Percentiles rank a stretch among this genome's conserved stretches.
Conservation (phyloP, 2,113 vertebrate genomes). For the Ciconia maguari region DNA sequence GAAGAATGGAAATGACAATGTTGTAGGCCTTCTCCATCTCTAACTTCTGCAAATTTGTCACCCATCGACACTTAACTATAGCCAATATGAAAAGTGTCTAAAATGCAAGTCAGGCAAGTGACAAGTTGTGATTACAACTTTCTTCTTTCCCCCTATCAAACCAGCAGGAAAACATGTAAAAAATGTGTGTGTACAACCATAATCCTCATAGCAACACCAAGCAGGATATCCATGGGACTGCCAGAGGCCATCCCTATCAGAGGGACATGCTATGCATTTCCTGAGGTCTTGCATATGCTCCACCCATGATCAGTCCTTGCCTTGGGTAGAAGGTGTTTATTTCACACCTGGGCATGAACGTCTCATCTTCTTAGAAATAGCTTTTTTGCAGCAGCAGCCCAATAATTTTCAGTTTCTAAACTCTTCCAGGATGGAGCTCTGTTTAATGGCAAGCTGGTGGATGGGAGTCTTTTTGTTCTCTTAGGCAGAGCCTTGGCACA, state of each 20-base stretch:
- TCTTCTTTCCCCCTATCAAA: neutral
- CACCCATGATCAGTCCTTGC: neutral
- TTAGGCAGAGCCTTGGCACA: neutral
- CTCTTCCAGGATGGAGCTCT: neutral
- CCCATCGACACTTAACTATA: neutral
- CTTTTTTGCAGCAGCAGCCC: neutral
- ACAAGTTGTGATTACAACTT: neutral
- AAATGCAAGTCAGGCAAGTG: neutral
- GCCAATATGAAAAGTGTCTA: neutral
- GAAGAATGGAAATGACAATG: neutral
- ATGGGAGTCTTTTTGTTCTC: neutral
- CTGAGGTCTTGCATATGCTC: neutral
- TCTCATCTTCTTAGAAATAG: neutral
- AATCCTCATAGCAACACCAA: neutral
- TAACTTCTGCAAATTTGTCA: neutral
- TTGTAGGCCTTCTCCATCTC: neutral
- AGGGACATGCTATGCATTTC: neutral
- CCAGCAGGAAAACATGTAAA: neutral
- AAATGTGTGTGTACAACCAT: neutral
- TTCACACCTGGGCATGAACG: neutral
- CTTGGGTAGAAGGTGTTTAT: neutral
- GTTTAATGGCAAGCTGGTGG: neutral
- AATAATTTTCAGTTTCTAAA: neutral
- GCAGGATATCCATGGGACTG: neutral
- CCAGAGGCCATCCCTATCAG: neutral